phyloP scores from a whole-genome alignment of 2,888 invertebrate genomes.

The Mesochorus sp. region DNA sequence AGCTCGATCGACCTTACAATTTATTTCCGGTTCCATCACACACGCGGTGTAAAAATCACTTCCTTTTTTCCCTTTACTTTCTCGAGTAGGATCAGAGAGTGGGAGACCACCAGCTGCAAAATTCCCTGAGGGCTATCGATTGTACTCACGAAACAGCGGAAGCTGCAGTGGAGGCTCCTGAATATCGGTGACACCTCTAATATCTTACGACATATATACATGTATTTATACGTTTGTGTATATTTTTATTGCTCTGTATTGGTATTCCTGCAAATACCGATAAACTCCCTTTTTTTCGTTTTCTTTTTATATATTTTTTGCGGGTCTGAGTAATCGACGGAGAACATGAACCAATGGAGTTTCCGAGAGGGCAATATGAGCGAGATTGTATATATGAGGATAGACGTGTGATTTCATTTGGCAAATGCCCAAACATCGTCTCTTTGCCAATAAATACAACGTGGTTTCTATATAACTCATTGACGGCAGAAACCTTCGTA shows the following conservation, averaged over 20 bases:
- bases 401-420: conserved; percentile 68
- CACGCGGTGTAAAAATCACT: conserved; percentile 10
- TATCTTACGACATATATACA: neutral
- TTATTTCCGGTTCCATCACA: conserved; percentile 21
- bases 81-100: neutral
- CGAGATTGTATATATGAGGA: conserved; percentile 3
- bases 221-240: neutral
- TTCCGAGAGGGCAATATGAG: conserved; percentile 37
- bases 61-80: conserved; percentile 27
- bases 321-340: conserved; percentile 34
- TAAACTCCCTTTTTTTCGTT: conserved; percentile 14
- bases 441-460: conserved; percentile 68
- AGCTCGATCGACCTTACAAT: conserved; percentile 29
- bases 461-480: conserved; percentile 1
- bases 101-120: conserved; percentile 19
- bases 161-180: conserved; percentile 35
- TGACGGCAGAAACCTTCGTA: neutral
- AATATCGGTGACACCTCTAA: conserved; percentile 30
- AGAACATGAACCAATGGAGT: conserved; percentile 43
- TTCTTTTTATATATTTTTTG: neutral
- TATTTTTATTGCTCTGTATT: conserved; percentile 1
- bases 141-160: conserved; percentile 29
- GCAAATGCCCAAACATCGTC: conserved; percentile 68
- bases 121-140: conserved; percentile 45
- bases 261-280: neutral